Base-by-base conservation (phyloP, 2,797 vertebrate genomes). In the Bovichtus variegatus region DNA sequence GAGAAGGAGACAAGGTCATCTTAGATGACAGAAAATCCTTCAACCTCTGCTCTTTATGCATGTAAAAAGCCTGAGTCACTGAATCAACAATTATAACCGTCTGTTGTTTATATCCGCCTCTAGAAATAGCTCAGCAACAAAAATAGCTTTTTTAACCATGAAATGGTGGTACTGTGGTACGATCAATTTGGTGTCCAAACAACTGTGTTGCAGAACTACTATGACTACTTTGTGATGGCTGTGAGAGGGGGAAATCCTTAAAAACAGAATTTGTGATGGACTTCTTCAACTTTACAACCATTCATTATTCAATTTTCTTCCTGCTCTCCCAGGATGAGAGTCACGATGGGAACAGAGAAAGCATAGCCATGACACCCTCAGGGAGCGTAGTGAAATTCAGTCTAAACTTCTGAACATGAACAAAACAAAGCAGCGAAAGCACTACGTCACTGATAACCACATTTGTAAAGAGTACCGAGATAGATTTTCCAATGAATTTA, bases 61-160 rank as follows among this genome's bases (percentile, higher is more conserved):
- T 71, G 57, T 77, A 71, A 70, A 83, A 78, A 71, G 16, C 64
- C 78, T 71, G 72, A 80, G 77, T 79, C 82, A 86, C 29, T 59
- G 69, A 87, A 82, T 87, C 72, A 83, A 83, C 88, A 71, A 74
- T 77, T 57, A 64, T 49, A 12, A 23, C 54, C 29, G 27, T 73
- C 73, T 76, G 66, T 31, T 82, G 76, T 80, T 74, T 68, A 47
- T 77, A 47, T 54, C 57, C 4, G 9, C 51, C 36, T 49, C 63
- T 18, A 29, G 68, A 80, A 80, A 81, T 58, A 76, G 55, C 50
- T 80, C 63, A 75, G 77, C 63, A 66, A 34, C 50, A 71, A 74
- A 31, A 25, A 47, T 5, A 25, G 21, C 27, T 50, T 64, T 71
- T 80, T 71, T 38, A 68, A 53, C 54, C 59, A 66, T 61, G n/a